Evolutionary conservation across 2,113 vertebrate genomes (phyloP).

Genomic region (Prinia subflava): DNA sequence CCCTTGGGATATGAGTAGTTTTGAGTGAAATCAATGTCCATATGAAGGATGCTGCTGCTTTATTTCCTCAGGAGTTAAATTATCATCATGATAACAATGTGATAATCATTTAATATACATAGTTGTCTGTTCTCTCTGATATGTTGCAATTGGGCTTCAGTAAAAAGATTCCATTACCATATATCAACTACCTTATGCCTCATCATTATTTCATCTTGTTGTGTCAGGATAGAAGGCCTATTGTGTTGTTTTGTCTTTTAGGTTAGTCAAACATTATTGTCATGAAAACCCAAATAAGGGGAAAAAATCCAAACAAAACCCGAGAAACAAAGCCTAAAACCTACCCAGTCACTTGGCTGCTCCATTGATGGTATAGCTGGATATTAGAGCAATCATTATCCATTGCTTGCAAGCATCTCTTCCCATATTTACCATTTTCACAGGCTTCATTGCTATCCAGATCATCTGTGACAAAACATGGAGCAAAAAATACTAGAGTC

Average conservation of each 20-base stretch:
- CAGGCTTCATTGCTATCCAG: not conserved
- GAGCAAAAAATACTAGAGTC: not conserved
- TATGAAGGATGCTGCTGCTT: not conserved
- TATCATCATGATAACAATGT: not conserved
- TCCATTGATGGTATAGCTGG: not conserved
- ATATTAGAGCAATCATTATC: not conserved
- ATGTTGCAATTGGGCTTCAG: not conserved
- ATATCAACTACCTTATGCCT: not conserved
- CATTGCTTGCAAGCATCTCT: not conserved
- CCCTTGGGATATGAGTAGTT: not conserved
- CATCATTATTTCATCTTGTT: not conserved
- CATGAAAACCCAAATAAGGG: not conserved
- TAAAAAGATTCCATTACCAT: not conserved
- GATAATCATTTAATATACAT: not conserved
- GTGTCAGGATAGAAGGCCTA: not conserved
- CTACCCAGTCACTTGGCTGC: not conserved
- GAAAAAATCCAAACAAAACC: no score
- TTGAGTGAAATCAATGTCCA: not conserved
- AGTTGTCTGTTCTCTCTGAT: not conserved
- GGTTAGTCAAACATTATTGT: not conserved
- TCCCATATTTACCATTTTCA: not conserved
- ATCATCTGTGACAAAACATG: not conserved
- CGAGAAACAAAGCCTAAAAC: not conserved
- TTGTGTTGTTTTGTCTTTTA: not conserved
- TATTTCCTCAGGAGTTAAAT: not conserved